Conservation (phyloP, 2,888 invertebrate genomes). For the Agelastica alni region DNA sequence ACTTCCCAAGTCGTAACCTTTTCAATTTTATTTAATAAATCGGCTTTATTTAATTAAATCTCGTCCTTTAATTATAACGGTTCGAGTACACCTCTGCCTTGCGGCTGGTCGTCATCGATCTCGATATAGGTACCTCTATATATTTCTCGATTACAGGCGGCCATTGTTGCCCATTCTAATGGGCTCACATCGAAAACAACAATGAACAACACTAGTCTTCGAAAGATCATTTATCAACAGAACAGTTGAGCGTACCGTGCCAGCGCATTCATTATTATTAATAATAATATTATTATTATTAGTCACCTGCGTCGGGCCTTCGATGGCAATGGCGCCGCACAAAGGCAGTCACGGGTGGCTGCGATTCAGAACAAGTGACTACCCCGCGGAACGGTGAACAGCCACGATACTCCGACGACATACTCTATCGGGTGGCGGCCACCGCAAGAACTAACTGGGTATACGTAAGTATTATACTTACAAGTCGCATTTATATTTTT, state of each 20-base stretch:
- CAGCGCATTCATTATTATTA: slow-evolving; percentile 9
- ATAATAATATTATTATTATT: slow-evolving; percentile 15
- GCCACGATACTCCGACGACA: too few species aligned
- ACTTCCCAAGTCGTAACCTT: too few species aligned
- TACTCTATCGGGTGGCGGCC: too few species aligned
- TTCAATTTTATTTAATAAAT: too few species aligned
- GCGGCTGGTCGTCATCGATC: slow-evolving; percentile 10
- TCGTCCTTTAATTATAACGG: background rate
- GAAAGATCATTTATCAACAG: slow-evolving; percentile 20
- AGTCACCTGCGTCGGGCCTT: slow-evolving; percentile 15
- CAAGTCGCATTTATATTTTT: too few species aligned
- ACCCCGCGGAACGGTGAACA: background rate
- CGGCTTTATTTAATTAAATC: too few species aligned
- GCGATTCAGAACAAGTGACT: slow-evolving; percentile 11
- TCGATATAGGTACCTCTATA: too few species aligned
- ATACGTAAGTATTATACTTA: too few species aligned
- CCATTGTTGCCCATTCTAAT: slow-evolving; percentile 22
- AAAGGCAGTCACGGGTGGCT: slow-evolving; percentile 18
- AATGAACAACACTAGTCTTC: slow-evolving; percentile 13
- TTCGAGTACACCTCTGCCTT: background rate
- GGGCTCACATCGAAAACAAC: slow-evolving; percentile 18
- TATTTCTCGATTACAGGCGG: slow-evolving; percentile 12
- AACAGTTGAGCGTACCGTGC: background rate
- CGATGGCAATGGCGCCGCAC: slow-evolving; percentile 13
- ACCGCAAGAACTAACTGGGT: too few species aligned